phyloP scores from a whole-genome alignment of 2,113 vertebrate species.

The Acrocephalus arundinaceus region DNA sequence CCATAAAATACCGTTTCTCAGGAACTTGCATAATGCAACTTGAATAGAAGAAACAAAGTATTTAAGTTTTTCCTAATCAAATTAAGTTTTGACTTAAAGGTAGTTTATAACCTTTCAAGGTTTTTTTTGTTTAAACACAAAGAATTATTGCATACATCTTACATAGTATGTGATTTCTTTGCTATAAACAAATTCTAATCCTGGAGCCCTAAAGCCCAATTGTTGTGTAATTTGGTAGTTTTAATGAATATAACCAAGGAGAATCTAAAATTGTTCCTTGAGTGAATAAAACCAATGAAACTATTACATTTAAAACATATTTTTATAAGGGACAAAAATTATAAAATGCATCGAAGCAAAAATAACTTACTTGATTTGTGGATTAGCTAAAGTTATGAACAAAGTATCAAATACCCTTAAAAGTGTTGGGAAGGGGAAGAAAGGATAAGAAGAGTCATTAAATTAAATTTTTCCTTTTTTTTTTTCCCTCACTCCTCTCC shows the following conservation, averaged over 20 bases:
- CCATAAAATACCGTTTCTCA: neutral
- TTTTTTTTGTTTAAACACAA: neutral
- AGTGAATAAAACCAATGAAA: neutral
- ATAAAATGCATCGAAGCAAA: neutral
- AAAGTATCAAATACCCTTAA: neutral
- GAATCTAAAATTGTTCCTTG: neutral
- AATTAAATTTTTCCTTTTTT: neutral
- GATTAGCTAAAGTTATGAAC: neutral
- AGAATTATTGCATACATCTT: neutral
- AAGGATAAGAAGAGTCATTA: neutral
- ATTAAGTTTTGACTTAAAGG: neutral
- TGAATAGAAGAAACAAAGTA: neutral
- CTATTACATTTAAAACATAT: neutral
- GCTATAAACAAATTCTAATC: neutral
- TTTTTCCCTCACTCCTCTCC: rapidly evolving
- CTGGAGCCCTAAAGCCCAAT: neutral
- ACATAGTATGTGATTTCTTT: neutral
- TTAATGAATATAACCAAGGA: neutral
- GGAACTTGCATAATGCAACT: neutral
- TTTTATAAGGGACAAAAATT: neutral
- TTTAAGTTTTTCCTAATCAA: neutral
- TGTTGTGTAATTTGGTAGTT: neutral
- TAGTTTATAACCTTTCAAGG: neutral
- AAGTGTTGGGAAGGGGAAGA: neutral
- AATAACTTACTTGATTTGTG: neutral